Base-by-base conservation (phyloP, 2,797 vertebrate genomes). In the Galago senegalensis region DNA sequence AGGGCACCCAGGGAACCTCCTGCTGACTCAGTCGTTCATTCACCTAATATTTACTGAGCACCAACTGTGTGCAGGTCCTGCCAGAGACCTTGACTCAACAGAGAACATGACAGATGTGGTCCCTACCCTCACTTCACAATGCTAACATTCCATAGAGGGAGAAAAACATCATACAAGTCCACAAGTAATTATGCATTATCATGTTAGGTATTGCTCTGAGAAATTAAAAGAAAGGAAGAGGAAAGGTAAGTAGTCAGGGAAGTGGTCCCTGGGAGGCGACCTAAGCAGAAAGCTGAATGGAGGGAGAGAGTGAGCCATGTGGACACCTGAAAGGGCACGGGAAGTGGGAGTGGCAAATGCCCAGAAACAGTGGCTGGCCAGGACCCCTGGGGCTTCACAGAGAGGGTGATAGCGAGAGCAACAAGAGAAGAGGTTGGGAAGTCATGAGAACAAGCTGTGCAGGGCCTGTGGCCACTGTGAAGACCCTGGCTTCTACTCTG, bases 161-260 rank as follows among this genome's bases (percentile, higher is more conserved):
- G 37, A 83, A 23, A 37, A 67, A 27, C 9, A 25, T 18, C 25
- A 31, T 63, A 49, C n/a, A 34, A 76, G 49, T 27, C 13, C 21
- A 23, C 1, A 20, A 43, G 60, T 6, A 23, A 75, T n/a, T 7
- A 27, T 0, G 4, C 17, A 4, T 60, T 12, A 2, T 18, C 5
- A 5, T 11, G 20, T 56, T 58, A 46, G 56, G 4, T 23, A 7
- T 7, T 11, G 29, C 46, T 60, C 18, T 72, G 21, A 89, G 60
- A 77, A 75, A 76, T 11, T 9, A 31, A 7, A 91, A 58, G 80
- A 67, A 29, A 8, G 7, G 3, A 23, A 61, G 53, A 69, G 72
- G 23, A 29, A 61, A 72, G 77, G 56, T 29, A 0, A 82, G 27
- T 31, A 11, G 5, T 21, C 23, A 82, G 23, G 72, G 65, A 58